These are phyloP conservation scores for Harpalus rufipes DNA, from an alignment of 2,888 invertebrate species.

Conservation along the genomic window DNA sequence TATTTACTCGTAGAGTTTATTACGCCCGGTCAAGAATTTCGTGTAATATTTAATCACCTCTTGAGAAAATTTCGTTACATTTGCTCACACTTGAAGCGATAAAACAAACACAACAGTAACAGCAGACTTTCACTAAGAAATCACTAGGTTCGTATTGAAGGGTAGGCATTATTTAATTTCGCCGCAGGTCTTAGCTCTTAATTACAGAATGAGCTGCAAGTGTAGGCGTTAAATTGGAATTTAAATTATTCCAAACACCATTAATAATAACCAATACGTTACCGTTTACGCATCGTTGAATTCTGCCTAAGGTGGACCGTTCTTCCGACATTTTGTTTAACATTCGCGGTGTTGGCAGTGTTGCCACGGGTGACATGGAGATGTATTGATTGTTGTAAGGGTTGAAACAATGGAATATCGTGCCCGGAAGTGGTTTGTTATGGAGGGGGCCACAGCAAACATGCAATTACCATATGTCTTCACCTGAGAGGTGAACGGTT, in stretches of 20 bases:
- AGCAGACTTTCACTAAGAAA: constrained; percentile 26
- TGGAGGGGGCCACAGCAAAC: constrained; percentile 17
- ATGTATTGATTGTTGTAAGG: constrained; percentile 40
- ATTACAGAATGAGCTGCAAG: constrained; percentile 53
- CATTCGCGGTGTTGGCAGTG: constrained; percentile 33
- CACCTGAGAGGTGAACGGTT: constrained; percentile 24
- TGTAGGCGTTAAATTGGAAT: constrained; percentile 65
- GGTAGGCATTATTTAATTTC: constrained; percentile 50
- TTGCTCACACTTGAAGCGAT: constrained; percentile 18
- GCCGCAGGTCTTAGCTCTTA: constrained; percentile 38
- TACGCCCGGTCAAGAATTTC: too few relatives aligned
- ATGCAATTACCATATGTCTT: constrained; percentile 55
- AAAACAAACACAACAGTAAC: constrained; percentile 24
- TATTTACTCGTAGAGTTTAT: too few relatives aligned
- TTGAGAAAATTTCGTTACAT: constrained; percentile 45
- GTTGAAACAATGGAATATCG: constrained; percentile 49
- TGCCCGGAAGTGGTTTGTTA: constrained; percentile 38
- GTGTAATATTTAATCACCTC: constrained; percentile 17
- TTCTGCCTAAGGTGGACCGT: background rate
- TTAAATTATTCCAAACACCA: constrained; percentile 66
- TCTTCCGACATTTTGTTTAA: constrained; percentile 64
- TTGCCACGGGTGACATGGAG: constrained; percentile 9
- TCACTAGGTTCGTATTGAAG: constrained; percentile 11
- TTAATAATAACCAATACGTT: constrained; percentile 66
- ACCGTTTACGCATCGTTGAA: constrained; percentile 63